A percentile compares a stretch with the other conserved stretches of the same genome.
Conservation (phyloP, 2,888 invertebrate species). For the Oasisia sp. region DNA sequence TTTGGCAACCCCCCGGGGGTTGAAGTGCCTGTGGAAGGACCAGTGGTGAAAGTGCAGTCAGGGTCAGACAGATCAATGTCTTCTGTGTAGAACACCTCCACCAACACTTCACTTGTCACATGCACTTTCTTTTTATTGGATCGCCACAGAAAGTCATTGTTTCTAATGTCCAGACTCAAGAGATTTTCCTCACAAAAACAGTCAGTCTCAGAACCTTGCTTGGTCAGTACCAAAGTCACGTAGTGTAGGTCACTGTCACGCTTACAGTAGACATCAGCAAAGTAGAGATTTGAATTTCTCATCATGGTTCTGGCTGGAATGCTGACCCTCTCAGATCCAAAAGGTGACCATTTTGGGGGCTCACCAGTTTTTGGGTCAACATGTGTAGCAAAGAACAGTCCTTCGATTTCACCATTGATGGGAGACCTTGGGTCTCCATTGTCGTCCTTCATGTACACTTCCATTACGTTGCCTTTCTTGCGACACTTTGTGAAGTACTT, state of each 20-base stretch:
- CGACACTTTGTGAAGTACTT: conserved; percentile 33
- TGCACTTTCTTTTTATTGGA: background rate
- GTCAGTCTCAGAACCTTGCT: conserved; percentile 27
- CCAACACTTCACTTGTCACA: conserved; percentile 3
- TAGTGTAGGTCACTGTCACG: conserved; percentile 26
- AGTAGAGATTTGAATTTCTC: conserved; percentile 28
- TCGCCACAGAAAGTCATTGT: conserved; percentile 13
- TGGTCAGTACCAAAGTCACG: conserved; percentile 34
- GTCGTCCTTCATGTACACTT: conserved; percentile 33
- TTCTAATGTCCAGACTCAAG: background rate
- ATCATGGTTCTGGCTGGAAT: background rate
- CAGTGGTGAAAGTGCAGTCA: background rate
- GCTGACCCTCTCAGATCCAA: background rate
- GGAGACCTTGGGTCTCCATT: conserved; percentile 33
- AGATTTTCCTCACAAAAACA: conserved; percentile 26
- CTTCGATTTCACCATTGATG: conserved; percentile 34
- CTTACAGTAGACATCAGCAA: conserved; percentile 34
- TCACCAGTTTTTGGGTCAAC: conserved; percentile 22
- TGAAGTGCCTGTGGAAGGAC: conserved; percentile 21
- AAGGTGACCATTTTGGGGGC: background rate
- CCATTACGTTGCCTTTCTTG: conserved; percentile 33
- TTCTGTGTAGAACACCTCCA: conserved; percentile 32
- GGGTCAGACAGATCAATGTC: conserved; percentile 24
- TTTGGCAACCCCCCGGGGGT: conserved; percentile 31
- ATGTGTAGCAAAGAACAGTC: conserved; percentile 36